phyloP scores from a whole-genome alignment of 2,888 invertebrate species.

The Xanthostigma xanthostigma region DNA sequence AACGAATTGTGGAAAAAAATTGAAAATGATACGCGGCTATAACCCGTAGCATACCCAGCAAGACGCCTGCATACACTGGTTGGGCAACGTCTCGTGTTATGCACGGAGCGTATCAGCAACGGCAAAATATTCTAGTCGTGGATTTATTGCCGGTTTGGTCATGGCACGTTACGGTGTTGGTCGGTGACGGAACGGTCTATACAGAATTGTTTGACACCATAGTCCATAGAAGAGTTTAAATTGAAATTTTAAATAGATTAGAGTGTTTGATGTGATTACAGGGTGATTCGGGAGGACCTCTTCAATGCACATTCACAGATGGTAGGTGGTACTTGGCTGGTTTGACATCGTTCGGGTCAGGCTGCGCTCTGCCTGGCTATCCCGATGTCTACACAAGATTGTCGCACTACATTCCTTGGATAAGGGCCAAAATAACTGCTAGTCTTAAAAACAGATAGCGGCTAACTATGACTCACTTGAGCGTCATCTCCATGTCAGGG shows the following conservation, averaged over 20 bases:
- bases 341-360: slow-evolving; percentile 83
- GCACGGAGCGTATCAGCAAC: too few relatives aligned
- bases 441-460: slow-evolving; percentile 12
- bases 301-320: slow-evolving; percentile 64
- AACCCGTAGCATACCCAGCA: too few relatives aligned
- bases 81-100: too few relatives aligned
- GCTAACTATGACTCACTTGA: slow-evolving; percentile 16
- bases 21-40: too few relatives aligned
- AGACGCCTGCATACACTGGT: too few relatives aligned
- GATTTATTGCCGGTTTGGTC: too few relatives aligned
- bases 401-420: slow-evolving; percentile 76
- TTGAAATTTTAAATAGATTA: not conserved
- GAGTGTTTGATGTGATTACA: slow-evolving; percentile 23
- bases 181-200: too few relatives aligned
- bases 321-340: slow-evolving; percentile 82
- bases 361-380: slow-evolving; percentile 75
- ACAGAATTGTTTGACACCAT: too few relatives aligned
- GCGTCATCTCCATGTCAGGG: not conserved
- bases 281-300: slow-evolving; percentile 84
- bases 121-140: too few relatives aligned
- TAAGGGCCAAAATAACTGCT: slow-evolving; percentile 29
- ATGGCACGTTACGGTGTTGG: too few relatives aligned
- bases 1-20: too few relatives aligned
- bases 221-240: too few relatives aligned
- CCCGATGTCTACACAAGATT: slow-evolving; percentile 81